A percentile compares a stretch with the other conserved stretches of the same genome.
These are phyloP conservation scores for Microplitis demolitor DNA, from an alignment of 1,140 invertebrate species.

Conservation along the genomic window DNA sequence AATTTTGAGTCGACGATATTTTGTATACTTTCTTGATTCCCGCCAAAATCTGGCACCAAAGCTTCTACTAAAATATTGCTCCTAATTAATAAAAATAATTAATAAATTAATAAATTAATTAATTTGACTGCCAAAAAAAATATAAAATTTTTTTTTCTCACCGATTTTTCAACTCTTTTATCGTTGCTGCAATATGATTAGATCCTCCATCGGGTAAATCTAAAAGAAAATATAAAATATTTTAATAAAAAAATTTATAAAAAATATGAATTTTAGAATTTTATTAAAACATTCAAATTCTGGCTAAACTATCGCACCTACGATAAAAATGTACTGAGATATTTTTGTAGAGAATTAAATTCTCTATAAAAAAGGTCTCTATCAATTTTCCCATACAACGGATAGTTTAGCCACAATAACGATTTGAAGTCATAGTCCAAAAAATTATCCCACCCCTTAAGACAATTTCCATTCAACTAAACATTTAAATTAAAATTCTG, in stretches of 20 bases:
- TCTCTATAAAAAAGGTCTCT: no score
- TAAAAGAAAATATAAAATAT: constrained; percentile 39
- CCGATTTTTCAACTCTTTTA: constrained; percentile 76
- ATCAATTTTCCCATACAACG: no score
- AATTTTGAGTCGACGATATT: constrained; percentile 82
- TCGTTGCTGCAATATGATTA: constrained; percentile 89
- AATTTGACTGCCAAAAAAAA: not conserved
- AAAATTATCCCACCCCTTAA: not conserved
- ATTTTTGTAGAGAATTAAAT: no score
- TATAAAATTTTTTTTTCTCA: constrained; percentile 43
- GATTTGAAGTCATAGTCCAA: not conserved
- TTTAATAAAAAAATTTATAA: constrained; percentile 24
- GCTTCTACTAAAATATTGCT: constrained; percentile 93
- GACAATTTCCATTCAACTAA: no score
- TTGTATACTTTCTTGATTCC: constrained; percentile 76
- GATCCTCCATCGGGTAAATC: constrained; percentile 92
- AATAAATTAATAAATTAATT: not conserved
- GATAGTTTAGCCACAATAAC: no score
- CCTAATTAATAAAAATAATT: constrained; percentile 56
- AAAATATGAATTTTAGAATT: no score
- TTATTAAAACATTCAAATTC: no score
- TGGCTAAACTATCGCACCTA: no score
- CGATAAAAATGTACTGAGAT: no score
- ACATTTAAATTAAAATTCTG: no score
- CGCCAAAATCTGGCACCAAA: constrained; percentile 94